A percentile compares a stretch with the other conserved stretches of the same genome.
These are phyloP conservation scores for Eira barbara DNA, from an alignment of 2,113 vertebrate species.

Conservation along the genomic window DNA sequence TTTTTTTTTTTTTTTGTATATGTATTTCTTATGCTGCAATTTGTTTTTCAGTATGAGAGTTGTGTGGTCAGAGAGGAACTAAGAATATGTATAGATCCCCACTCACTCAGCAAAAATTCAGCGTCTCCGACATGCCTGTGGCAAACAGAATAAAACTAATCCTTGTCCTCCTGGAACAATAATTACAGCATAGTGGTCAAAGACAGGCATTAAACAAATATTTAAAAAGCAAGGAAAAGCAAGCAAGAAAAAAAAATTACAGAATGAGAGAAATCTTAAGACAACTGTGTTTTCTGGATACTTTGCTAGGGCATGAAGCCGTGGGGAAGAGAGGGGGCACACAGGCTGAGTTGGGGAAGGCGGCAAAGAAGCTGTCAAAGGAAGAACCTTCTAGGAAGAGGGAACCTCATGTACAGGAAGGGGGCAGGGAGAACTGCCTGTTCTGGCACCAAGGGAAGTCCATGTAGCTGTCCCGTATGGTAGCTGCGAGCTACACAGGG, in stretches of 20 bases:
- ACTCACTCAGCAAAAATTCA: not conserved
- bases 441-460: not conserved
- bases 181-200: not conserved
- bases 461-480: not conserved
- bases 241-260: not conserved
- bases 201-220: not conserved
- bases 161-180: not conserved
- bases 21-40: not conserved
- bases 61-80: not conserved
- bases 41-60: not conserved
- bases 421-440: not conserved
- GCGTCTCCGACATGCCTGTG: not conserved
- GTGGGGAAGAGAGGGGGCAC: not conserved
- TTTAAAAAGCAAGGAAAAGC: not conserved
- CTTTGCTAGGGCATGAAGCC: not conserved
- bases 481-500: not conserved
- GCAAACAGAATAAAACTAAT: constrained; percentile 8
- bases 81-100: not conserved
- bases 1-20: not conserved
- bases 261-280: not conserved
- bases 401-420: accelerated
- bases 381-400: not conserved
- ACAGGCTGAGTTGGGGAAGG: not conserved
- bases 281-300: not conserved
- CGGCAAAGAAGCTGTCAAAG: not conserved